Percentiles rank a stretch among this genome's conserved stretches.
Evolutionary conservation across 2,888 invertebrate genomes (phyloP).

Genomic region (Gibbula magus): DNA sequence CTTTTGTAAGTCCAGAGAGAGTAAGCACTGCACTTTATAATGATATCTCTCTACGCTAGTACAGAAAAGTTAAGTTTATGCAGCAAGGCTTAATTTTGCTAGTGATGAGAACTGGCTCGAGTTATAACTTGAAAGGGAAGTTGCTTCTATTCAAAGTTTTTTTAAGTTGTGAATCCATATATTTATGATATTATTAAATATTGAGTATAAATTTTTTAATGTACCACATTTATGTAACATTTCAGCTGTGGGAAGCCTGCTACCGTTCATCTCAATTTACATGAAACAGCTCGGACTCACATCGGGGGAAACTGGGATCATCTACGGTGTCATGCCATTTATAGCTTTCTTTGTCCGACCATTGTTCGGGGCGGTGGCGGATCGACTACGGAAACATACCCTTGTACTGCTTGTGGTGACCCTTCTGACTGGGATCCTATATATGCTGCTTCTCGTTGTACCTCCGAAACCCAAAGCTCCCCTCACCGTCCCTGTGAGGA

Average conservation of each 20-base stretch:
- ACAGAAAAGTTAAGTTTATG: too few species aligned
- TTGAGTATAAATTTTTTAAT: too few species aligned
- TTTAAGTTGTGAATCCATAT: too few species aligned
- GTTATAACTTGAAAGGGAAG: too few species aligned
- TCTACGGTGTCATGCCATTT: constrained; percentile 87
- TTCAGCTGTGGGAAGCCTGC: constrained; percentile 87
- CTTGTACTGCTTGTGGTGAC: constrained; percentile 87
- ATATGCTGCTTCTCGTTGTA: constrained; percentile 83
- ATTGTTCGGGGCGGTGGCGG: constrained; percentile 86
- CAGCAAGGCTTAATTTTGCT: too few species aligned
- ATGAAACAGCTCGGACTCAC: constrained; percentile 85
- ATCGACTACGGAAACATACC: constrained; percentile 87
- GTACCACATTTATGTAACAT: too few species aligned
- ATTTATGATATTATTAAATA: too few species aligned
- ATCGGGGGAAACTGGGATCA: constrained; percentile 84
- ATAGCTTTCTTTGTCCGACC: constrained; percentile 87
- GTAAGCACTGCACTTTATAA: too few species aligned
- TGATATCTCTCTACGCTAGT: too few species aligned
- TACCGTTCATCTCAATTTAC: constrained; percentile 87
- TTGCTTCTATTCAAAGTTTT: too few species aligned
- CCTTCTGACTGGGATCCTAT: constrained; percentile 85
- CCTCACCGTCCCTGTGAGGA: constrained; percentile 30
- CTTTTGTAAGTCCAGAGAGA: too few species aligned
- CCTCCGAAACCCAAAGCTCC: constrained; percentile 52
- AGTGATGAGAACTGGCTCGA: too few species aligned